phyloP scores from a whole-genome alignment of 2,113 vertebrate genomes.

The Corvus cornix region DNA sequence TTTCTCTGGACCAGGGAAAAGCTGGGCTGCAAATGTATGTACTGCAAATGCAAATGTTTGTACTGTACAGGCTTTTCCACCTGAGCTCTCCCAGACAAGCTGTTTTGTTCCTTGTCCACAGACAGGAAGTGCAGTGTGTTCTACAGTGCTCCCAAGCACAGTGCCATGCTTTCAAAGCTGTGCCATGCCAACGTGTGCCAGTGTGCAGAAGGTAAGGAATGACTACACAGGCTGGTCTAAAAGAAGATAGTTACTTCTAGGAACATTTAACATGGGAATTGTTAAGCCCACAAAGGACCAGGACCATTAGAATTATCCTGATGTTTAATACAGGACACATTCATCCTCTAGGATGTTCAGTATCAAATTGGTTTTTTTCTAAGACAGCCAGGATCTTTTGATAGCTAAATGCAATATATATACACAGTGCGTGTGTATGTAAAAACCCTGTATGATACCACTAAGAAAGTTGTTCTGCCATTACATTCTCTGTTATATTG shows the following conservation, averaged over 20 bases:
- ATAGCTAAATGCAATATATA: neutral
- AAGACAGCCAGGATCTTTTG: neutral
- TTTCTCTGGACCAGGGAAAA: neutral
- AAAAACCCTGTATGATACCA: neutral
- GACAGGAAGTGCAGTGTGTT: constrained; percentile 69
- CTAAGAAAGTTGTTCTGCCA: neutral
- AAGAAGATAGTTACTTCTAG: neutral
- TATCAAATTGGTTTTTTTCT: neutral
- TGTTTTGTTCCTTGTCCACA: neutral
- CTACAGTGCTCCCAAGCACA: constrained; percentile 68
- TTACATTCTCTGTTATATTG: neutral
- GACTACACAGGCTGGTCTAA: neutral
- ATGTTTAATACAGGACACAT: neutral
- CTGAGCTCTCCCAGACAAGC: neutral
- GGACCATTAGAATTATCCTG: neutral
- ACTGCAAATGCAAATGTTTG: neutral
- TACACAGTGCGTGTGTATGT: rapidly evolving
- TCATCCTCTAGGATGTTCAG: neutral
- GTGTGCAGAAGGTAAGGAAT: constrained; percentile 73
- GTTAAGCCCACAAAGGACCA: neutral
- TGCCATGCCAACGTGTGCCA: constrained; percentile 58
- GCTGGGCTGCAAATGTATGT: neutral
- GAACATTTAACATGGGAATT: neutral
- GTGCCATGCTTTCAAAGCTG: constrained; percentile 66
- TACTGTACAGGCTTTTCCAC: neutral